Conservation (phyloP, 2,888 invertebrate species). For the Calliphora vomitoria region DNA sequence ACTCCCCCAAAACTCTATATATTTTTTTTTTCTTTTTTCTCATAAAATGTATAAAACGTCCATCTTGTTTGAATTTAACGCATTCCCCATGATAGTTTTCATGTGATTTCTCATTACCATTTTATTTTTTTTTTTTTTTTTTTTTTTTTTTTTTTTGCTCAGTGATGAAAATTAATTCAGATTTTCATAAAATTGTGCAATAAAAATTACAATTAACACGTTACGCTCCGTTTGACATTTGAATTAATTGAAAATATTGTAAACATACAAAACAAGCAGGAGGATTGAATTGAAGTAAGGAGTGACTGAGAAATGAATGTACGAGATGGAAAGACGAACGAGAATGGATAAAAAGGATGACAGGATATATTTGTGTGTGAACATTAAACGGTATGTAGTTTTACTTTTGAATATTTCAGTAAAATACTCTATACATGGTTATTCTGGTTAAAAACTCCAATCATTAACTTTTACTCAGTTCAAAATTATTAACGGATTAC, state of each 20-base stretch:
- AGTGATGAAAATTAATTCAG: conserved; percentile 74
- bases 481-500: too few species aligned
- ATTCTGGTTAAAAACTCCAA: too few species aligned
- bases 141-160: too few species aligned
- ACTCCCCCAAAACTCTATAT: conserved; percentile 11
- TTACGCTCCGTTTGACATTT: conserved; percentile 77
- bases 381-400: conserved; percentile 22
- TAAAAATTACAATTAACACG: conserved; percentile 76
- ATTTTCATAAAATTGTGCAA: conserved; percentile 75
- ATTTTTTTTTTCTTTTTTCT: neutral
- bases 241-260: conserved; percentile 76
- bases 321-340: neutral
- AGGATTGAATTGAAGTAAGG: conserved; percentile 39
- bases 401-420: neutral
- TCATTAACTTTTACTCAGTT: too few species aligned
- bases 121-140: too few species aligned
- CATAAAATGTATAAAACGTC: conserved; percentile 17
- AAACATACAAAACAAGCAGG: conserved; percentile 57
- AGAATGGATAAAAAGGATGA: conserved; percentile 32
- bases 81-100: conserved; percentile 66
- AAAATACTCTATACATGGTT: conserved; percentile 18
- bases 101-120: conserved; percentile 65
- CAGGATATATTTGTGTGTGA: conserved; percentile 53
- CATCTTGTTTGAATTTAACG: conserved; percentile 57
- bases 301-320: conserved; percentile 19